Conservation (phyloP, 2,113 vertebrate genomes). For the Herpetotheres cachinnans region DNA sequence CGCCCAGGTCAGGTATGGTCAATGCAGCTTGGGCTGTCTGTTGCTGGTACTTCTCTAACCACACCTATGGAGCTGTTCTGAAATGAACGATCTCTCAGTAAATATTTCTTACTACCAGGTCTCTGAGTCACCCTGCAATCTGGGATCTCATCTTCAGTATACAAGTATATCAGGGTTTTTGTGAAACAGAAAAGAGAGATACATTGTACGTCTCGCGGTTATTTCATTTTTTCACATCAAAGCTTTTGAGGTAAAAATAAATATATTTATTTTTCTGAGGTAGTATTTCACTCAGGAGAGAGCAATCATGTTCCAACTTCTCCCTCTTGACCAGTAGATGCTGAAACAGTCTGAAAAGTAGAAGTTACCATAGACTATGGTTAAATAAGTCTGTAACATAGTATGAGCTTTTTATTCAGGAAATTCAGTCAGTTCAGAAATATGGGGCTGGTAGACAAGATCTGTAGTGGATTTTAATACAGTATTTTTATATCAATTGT, state of each 20-base stretch:
- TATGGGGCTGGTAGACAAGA: not conserved
- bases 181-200: not conserved
- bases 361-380: not conserved
- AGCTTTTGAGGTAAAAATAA: not conserved
- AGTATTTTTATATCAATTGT: not conserved
- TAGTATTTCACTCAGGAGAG: not conserved
- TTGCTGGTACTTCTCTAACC: not conserved
- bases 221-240: not conserved
- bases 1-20: not conserved
- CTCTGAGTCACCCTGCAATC: not conserved
- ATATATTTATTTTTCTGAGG: not conserved
- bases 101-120: not conserved
- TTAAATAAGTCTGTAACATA: not conserved
- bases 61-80: not conserved
- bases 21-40: not conserved
- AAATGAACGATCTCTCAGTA: not conserved
- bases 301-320: not conserved
- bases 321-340: not conserved
- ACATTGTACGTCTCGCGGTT: not conserved
- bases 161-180: fast-evolving
- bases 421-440: not conserved
- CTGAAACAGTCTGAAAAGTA: not conserved
- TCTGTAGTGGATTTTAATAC: not conserved
- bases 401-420: not conserved
- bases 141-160: not conserved